These are phyloP conservation scores for Nasonia oneida DNA, from an alignment of 2,888 invertebrate genomes.

Conservation along the genomic window DNA sequence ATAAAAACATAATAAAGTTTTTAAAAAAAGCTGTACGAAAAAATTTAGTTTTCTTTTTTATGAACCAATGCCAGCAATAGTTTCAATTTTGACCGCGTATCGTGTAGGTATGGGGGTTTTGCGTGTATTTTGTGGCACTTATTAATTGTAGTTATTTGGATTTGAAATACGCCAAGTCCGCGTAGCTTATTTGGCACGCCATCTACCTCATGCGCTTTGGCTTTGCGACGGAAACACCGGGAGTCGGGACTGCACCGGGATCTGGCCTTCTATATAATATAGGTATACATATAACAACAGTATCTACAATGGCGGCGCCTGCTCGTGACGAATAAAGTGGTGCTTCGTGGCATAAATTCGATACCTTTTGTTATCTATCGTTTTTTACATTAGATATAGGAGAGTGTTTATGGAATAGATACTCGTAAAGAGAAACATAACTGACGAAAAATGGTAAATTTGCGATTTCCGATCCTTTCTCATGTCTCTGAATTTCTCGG, in stretches of 20 bases:
- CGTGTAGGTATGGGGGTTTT: too few species aligned
- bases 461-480: neutral
- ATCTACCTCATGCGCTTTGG: too few species aligned
- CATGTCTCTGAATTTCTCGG: neutral
- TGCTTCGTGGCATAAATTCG: conserved; percentile 57
- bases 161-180: too few species aligned
- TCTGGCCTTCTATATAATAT: too few species aligned
- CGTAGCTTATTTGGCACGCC: too few species aligned
- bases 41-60: neutral
- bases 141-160: too few species aligned
- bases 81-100: too few species aligned
- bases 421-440: neutral
- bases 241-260: too few species aligned
- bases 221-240: too few species aligned
- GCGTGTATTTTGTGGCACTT: too few species aligned
- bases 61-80: too few species aligned
- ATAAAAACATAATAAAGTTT: conserved; percentile 50
- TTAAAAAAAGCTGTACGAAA: conserved; percentile 36
- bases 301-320: conserved; percentile 38
- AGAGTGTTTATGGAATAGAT: neutral
- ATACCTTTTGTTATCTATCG: conserved; percentile 1
- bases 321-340: conserved; percentile 33
- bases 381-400: neutral
- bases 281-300: conserved; percentile 15
- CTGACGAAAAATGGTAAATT: conserved; percentile 42